A percentile compares a stretch with the other conserved stretches of the same genome.
These are phyloP conservation scores for Sus cebifrons DNA, from an alignment of 2,797 vertebrate species.

Conservation along the genomic window DNA sequence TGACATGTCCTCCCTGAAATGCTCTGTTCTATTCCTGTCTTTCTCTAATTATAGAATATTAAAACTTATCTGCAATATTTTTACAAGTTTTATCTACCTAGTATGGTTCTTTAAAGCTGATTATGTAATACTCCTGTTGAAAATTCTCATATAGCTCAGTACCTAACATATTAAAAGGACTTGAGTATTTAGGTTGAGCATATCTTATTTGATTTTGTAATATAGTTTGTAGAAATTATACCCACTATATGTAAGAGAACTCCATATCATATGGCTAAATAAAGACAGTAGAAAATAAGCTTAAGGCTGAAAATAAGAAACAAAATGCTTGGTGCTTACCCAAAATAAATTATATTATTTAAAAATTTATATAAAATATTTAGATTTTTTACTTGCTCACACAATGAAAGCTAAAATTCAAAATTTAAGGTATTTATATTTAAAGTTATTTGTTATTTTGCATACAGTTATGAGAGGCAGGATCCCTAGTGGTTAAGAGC, in stretches of 20 bases:
- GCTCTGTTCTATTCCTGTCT: not conserved
- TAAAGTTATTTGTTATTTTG: slow-evolving; percentile 3
- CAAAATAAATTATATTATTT: not conserved
- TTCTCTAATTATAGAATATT: not conserved
- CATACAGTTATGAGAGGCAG: not conserved
- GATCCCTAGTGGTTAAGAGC: not conserved
- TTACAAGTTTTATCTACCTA: not conserved
- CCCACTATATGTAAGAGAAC: not conserved
- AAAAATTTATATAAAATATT: not conserved
- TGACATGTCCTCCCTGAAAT: not conserved
- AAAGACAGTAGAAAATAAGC: not conserved
- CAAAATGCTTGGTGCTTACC: not conserved
- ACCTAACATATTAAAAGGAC: not conserved
- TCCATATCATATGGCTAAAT: not conserved
- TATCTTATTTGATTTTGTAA: not conserved
- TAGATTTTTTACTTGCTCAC: not conserved
- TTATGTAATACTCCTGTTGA: not conserved
- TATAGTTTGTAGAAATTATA: not conserved
- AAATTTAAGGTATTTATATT: not conserved
- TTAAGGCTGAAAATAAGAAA: not conserved
- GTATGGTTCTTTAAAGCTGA: not conserved
- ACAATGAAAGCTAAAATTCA: not conserved
- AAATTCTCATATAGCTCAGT: not conserved
- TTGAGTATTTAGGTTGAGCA: not conserved
- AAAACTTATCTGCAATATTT: not conserved